A percentile compares a stretch with the other conserved stretches of the same genome.
phyloP scores from a whole-genome alignment of 2,888 invertebrate genomes.

The Clanis bilineata region DNA sequence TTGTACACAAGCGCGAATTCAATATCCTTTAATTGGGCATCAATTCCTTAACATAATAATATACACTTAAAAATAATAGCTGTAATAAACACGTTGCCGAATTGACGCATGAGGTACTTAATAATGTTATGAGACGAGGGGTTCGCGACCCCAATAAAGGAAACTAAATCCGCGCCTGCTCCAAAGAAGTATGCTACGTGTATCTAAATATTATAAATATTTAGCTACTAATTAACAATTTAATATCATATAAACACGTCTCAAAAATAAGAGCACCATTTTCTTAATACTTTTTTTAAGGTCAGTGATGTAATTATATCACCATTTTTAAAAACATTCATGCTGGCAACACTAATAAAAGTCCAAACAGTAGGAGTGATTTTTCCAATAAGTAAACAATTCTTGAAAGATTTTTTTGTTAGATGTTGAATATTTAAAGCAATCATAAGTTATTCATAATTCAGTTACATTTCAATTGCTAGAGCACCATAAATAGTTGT shows the following conservation, averaged over 20 bases:
- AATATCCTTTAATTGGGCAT: background rate
- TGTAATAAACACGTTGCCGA: background rate
- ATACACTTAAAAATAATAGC: conserved; percentile 14
- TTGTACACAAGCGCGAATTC: background rate
- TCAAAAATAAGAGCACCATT: conserved; percentile 53
- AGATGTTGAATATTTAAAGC: background rate
- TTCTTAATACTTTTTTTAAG: conserved; percentile 37
- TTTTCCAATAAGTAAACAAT: background rate
- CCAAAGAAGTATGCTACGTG: background rate
- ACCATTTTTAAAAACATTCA: background rate
- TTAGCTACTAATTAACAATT: conserved; percentile 10
- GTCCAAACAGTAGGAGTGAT: too few species aligned
- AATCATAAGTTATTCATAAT: background rate
- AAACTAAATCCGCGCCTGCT: conserved; percentile 2
- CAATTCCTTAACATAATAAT: background rate
- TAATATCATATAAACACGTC: conserved; percentile 28
- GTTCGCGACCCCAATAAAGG: background rate
- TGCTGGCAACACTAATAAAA: background rate
- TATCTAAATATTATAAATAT: conserved; percentile 19
- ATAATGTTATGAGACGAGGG: conserved; percentile 2
- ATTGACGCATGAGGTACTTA: conserved; percentile 6
- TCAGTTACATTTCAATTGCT: background rate
- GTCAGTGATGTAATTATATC: background rate
- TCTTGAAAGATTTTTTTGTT: background rate
- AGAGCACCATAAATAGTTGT: background rate